Evolutionary conservation across 2,888 invertebrate genomes (phyloP).

Genomic region (Alitta virens): DNA sequence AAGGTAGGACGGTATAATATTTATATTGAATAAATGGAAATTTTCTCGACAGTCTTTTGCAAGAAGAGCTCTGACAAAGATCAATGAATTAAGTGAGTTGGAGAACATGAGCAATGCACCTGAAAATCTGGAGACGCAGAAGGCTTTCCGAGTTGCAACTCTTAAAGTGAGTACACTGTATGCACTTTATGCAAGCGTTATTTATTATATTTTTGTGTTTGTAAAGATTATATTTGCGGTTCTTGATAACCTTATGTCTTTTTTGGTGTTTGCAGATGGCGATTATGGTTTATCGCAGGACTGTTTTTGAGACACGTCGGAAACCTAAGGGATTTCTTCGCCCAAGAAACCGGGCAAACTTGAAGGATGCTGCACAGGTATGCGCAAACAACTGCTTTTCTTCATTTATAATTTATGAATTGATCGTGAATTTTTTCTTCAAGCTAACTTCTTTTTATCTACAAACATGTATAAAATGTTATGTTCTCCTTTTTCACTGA

Average conservation of each 20-base stretch:
- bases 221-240: not conserved
- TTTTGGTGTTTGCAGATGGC: constrained; percentile 45
- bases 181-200: too few relatives aligned
- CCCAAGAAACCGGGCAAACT: constrained; percentile 54
- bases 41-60: constrained; percentile 48
- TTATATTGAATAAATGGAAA: too few relatives aligned
- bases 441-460: too few relatives aligned
- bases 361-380: constrained; percentile 52
- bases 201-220: too few relatives aligned
- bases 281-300: constrained; percentile 54
- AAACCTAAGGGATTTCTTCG: constrained; percentile 53
- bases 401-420: too few relatives aligned
- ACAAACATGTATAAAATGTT: too few relatives aligned
- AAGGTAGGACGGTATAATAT: too few relatives aligned
- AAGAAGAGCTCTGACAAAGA: constrained; percentile 50
- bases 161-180: constrained; percentile 46
- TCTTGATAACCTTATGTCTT: not conserved
- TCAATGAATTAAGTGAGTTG: constrained; percentile 54
- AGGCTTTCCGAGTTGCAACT: constrained; percentile 52
- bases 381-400: not conserved
- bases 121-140: constrained; percentile 37
- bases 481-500: too few relatives aligned
- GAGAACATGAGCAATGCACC: constrained; percentile 44
- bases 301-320: constrained; percentile 53
- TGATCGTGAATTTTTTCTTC: too few relatives aligned